Evolutionary conservation across 2,888 invertebrate genomes (phyloP).

Genomic region (Pseudococcus viburni): DNA sequence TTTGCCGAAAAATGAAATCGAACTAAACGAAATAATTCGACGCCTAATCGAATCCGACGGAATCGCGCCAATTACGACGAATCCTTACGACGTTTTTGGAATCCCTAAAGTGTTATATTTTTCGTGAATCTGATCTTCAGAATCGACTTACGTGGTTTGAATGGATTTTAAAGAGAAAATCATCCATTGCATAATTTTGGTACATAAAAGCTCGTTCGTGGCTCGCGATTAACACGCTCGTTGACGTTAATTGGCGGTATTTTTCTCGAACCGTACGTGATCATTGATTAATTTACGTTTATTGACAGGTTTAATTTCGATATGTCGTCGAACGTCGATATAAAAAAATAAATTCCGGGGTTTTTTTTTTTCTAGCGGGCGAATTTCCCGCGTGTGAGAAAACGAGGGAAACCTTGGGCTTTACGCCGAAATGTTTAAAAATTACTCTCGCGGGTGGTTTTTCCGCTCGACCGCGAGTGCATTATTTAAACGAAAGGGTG

Average conservation of each 20-base stretch:
- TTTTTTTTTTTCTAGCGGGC: neutral
- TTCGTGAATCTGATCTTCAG: neutral
- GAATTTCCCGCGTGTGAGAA: neutral
- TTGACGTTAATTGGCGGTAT: constrained; percentile 33
- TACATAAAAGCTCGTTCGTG: neutral
- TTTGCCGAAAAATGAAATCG: neutral
- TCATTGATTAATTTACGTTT: constrained; percentile 21
- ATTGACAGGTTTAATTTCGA: constrained; percentile 33
- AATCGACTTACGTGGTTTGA: neutral
- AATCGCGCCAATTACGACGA: neutral
- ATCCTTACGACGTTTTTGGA: neutral
- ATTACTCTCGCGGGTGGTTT: neutral
- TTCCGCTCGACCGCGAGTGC: neutral
- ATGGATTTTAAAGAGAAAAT: neutral
- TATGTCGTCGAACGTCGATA: neutral
- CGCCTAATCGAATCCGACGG: neutral
- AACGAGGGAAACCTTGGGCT: neutral
- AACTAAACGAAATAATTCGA: neutral
- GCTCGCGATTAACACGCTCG: neutral
- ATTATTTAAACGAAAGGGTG: neutral
- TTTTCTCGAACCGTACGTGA: constrained; percentile 1
- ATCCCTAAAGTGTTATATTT: neutral
- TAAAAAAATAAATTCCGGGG: neutral
- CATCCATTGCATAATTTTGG: constrained; percentile 15
- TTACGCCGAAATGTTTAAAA: neutral